phyloP scores from a whole-genome alignment of 2,888 invertebrate genomes.

The Lepidochitona cinerea region DNA sequence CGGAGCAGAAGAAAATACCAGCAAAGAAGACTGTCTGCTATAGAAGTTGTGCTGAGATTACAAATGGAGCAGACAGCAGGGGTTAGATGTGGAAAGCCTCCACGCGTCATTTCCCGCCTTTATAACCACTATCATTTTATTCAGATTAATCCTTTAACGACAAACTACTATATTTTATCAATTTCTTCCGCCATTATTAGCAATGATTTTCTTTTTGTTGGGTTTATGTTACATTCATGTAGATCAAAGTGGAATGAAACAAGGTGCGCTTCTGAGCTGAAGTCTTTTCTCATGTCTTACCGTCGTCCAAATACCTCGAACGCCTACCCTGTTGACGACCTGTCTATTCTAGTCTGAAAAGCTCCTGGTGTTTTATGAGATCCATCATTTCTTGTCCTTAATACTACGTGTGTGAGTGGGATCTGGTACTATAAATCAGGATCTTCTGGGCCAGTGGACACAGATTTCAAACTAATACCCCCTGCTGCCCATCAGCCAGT shows the following conservation, averaged over 20 bases:
- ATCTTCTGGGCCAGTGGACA: too few relatives aligned
- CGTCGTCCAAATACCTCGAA: too few relatives aligned
- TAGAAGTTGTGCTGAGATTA: not conserved
- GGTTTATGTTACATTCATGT: not conserved
- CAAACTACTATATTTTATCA: constrained; percentile 1
- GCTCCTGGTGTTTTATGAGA: too few relatives aligned
- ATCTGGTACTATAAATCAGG: too few relatives aligned
- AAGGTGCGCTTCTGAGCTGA: too few relatives aligned
- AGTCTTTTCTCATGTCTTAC: too few relatives aligned
- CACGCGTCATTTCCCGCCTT: constrained; percentile 2
- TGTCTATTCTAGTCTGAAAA: too few relatives aligned
- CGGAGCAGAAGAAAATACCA: constrained; percentile 2
- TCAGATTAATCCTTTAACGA: not conserved
- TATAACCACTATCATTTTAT: not conserved
- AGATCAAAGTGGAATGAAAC: constrained; percentile 5
- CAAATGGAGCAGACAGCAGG: not conserved
- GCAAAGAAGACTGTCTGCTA: not conserved
- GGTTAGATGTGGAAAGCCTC: not conserved
- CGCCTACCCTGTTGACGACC: too few relatives aligned
- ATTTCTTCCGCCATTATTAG: not conserved
- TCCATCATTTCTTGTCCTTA: too few relatives aligned
- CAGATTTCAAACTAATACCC: too few relatives aligned
- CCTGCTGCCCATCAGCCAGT: too few relatives aligned
- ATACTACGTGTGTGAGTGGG: too few relatives aligned
- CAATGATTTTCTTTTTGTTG: not conserved